phyloP scores from a whole-genome alignment of 2,113 vertebrate species.

The Trematocara variabile region DNA sequence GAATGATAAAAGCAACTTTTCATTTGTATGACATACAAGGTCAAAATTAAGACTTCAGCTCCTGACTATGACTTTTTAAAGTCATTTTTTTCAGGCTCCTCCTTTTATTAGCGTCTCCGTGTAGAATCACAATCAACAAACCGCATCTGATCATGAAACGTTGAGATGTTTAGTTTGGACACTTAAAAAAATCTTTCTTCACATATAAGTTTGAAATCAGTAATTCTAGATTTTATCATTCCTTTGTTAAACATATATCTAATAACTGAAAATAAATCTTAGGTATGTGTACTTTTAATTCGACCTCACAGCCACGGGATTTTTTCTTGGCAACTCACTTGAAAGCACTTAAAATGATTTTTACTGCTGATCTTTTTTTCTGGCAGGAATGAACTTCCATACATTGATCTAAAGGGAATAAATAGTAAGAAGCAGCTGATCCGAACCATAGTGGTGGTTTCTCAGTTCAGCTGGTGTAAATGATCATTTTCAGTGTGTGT shows the following conservation, averaged over 20 bases:
- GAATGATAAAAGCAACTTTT: neutral
- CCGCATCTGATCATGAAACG: neutral
- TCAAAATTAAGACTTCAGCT: neutral
- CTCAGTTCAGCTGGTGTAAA: neutral
- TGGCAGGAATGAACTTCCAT: slow-evolving; percentile 15
- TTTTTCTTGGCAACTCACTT: neutral
- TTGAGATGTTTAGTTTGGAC: neutral
- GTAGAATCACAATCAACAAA: neutral
- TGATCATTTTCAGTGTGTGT: neutral
- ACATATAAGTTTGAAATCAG: neutral
- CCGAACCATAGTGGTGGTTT: neutral
- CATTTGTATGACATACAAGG: neutral
- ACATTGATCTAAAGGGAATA: neutral
- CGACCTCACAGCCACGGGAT: rapidly evolving
- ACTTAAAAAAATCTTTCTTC: neutral
- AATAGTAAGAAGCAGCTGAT: neutral
- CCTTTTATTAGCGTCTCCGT: neutral
- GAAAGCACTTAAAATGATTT: neutral
- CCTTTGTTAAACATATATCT: neutral
- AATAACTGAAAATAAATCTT: neutral
- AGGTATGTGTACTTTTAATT: neutral
- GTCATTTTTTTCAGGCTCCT: neutral
- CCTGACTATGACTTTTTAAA: neutral
- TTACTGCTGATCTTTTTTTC: neutral
- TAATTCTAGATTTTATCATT: neutral